Conservation (phyloP, 2,113 vertebrate genomes). For the Neogobius melanostomus region DNA sequence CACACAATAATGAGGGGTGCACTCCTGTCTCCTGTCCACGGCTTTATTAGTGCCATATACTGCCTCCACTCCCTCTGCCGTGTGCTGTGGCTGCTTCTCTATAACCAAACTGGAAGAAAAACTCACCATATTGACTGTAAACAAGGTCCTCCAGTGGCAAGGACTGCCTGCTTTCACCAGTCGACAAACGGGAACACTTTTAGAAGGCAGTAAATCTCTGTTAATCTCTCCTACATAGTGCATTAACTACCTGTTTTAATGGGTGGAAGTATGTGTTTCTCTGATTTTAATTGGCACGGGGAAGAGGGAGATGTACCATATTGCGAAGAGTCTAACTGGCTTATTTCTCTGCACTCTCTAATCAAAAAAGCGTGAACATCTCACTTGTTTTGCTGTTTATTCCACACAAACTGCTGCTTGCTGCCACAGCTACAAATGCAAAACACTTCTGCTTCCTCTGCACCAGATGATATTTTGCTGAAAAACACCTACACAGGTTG, state of each 20-base stretch:
- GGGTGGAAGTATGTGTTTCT: background rate
- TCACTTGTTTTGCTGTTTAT: slow-evolving; percentile 33
- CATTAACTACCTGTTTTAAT: slow-evolving; percentile 12
- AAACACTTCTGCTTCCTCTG: slow-evolving; percentile 59
- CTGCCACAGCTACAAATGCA: slow-evolving; percentile 49
- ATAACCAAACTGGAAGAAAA: slow-evolving; percentile 1
- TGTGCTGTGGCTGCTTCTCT: background rate
- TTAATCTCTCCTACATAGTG: slow-evolving; percentile 6
- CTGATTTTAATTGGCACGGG: slow-evolving; percentile 8
- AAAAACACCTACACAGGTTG: slow-evolving; percentile 63
- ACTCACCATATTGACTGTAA: slow-evolving; percentile 8
- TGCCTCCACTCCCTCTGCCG: background rate
- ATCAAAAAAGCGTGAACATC: slow-evolving; percentile 20
- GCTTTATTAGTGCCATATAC: slow-evolving; percentile 11
- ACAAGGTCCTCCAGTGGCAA: slow-evolving; percentile 30
- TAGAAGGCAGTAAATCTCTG: background rate
- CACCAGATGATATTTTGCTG: slow-evolving; percentile 63
- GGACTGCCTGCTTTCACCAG: slow-evolving; percentile 31
- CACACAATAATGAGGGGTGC: slow-evolving; percentile 11
- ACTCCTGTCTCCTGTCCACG: slow-evolving; percentile 9
- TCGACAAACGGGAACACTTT: background rate
- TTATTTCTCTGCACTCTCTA: slow-evolving; percentile 1
- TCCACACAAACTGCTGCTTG: slow-evolving; percentile 29
- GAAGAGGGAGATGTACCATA: slow-evolving; percentile 4
- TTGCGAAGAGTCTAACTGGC: slow-evolving; percentile 8